Conservation (phyloP, 1,140 invertebrate genomes). For the Onthophagus taurus region DNA sequence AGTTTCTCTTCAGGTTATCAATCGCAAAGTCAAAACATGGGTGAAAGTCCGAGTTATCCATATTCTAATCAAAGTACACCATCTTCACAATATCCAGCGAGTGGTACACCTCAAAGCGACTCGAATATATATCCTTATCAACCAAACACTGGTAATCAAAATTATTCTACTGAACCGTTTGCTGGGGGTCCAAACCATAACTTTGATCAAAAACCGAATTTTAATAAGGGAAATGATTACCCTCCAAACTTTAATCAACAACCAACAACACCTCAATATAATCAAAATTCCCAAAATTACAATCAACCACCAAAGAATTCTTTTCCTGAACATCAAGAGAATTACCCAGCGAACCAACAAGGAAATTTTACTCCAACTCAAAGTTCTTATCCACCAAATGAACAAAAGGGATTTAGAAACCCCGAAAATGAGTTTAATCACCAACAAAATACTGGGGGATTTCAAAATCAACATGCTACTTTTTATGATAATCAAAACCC, state of each 20-base stretch:
- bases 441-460: too few species aligned
- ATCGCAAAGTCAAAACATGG: too few species aligned
- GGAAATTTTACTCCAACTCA: neutral
- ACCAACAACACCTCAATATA: neutral
- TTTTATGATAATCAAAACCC: too few species aligned
- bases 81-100: too few species aligned
- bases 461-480: too few species aligned
- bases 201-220: conserved; percentile 7
- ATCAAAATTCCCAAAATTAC: neutral
- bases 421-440: too few species aligned
- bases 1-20: too few species aligned
- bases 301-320: conserved; percentile 21
- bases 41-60: neutral
- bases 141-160: neutral
- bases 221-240: conserved; percentile 2
- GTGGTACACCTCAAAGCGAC: too few species aligned
- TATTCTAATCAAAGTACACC: conserved; percentile 1
- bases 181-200: neutral
- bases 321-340: conserved; percentile 8
- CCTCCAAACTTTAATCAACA: too few species aligned
- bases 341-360: conserved; percentile 1
- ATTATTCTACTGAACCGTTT: too few species aligned
- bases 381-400: neutral
- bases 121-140: too few species aligned
- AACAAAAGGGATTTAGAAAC: too few species aligned